Percentiles rank a stretch among this genome's conserved stretches.
Conservation (phyloP, 2,113 vertebrate genomes). For the Cochlearius cochlearius region DNA sequence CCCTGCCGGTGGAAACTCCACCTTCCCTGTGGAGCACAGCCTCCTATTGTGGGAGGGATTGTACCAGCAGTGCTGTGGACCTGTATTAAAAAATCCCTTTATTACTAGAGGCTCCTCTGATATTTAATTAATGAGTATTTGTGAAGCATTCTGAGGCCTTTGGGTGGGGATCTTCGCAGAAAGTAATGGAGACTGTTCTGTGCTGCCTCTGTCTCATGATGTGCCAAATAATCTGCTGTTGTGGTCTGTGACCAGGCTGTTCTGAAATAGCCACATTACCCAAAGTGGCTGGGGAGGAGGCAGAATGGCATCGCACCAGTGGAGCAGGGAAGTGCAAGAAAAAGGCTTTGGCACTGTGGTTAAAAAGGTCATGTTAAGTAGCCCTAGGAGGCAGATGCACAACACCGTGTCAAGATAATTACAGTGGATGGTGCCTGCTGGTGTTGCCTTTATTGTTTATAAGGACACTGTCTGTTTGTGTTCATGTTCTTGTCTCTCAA, state of each 20-base stretch:
- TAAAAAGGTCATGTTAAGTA: not conserved
- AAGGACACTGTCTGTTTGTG: constrained; percentile 3
- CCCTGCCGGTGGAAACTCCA: fast-evolving
- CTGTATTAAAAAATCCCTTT: not conserved
- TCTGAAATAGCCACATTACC: not conserved
- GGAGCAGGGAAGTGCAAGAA: not conserved
- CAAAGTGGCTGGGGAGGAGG: not conserved
- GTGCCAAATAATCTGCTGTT: not conserved
- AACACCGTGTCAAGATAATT: not conserved
- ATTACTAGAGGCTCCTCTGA: not conserved
- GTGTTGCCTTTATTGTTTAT: not conserved
- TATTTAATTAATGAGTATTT: not conserved
- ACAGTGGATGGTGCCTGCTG: not conserved
- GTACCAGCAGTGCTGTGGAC: not conserved
- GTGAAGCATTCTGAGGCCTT: not conserved
- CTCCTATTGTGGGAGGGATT: not conserved
- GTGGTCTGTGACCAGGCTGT: not conserved
- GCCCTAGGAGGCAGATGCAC: not conserved
- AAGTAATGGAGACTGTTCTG: not conserved
- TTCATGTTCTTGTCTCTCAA: constrained; percentile 7
- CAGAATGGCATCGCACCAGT: fast-evolving
- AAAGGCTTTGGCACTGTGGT: not conserved
- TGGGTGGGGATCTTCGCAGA: not conserved
- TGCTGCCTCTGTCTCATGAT: not conserved
- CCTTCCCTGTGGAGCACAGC: not conserved